Evolutionary conservation across 2,797 vertebrate genomes (phyloP).

Genomic region (Macropus fuliginosus): DNA sequence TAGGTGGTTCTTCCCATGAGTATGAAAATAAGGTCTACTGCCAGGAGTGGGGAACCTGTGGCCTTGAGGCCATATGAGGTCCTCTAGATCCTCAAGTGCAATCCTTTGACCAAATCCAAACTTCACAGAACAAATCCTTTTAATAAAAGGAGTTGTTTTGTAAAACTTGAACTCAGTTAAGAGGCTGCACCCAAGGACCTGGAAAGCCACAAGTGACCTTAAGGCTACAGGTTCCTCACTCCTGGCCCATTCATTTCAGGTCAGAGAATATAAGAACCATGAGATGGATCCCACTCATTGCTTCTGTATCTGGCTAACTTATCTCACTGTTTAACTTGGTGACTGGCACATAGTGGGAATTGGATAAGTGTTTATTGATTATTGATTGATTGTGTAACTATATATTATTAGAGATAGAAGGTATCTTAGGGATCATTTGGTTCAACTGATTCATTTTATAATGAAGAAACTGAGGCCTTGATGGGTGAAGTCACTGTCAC

Average conservation of each 20-base stretch:
- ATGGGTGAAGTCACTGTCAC: background rate
- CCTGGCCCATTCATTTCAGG: background rate
- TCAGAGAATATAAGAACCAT: background rate
- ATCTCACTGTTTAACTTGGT: background rate
- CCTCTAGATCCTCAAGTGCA: no score
- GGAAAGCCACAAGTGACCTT: no score
- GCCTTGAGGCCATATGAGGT: no score
- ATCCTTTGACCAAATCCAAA: no score
- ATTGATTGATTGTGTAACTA: background rate
- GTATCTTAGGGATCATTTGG: background rate
- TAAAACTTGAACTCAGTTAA: no score
- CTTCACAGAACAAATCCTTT: no score
- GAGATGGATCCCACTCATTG: background rate
- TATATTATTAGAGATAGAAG: background rate
- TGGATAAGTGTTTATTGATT: background rate
- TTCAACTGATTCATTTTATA: background rate
- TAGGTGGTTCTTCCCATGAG: background rate
- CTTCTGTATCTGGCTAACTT: background rate
- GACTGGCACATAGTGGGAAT: background rate
- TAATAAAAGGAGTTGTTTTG: no score
- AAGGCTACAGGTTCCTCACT: no score
- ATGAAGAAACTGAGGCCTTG: background rate
- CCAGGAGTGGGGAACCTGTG: no score
- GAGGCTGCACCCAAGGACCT: no score
- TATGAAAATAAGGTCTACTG: background rate